A percentile compares a stretch with the other conserved stretches of the same genome.
phyloP scores from a whole-genome alignment of 2,113 vertebrate genomes.

The Catharus bicknelli region DNA sequence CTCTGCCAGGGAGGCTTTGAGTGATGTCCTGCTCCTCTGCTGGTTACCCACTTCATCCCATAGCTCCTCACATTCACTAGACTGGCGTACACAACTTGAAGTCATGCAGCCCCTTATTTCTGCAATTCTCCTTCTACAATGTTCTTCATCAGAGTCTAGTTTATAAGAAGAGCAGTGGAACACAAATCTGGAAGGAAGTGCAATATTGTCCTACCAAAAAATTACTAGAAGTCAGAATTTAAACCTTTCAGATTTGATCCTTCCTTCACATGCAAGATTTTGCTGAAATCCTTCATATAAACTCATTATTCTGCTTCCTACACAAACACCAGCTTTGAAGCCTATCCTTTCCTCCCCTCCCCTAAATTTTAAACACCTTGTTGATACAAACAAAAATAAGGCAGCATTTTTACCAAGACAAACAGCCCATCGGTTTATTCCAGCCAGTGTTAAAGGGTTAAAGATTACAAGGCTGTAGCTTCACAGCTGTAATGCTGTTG shows the following conservation, averaged over 20 bases:
- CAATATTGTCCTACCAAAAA: background rate
- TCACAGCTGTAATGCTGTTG: background rate
- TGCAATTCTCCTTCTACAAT: background rate
- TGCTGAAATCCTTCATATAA: background rate
- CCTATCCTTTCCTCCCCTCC: background rate
- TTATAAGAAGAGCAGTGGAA: background rate
- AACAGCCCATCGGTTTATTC: background rate
- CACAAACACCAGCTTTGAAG: background rate
- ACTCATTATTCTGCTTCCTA: background rate
- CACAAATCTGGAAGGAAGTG: background rate
- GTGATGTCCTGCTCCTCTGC: background rate
- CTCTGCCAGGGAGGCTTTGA: background rate
- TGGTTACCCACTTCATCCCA: background rate
- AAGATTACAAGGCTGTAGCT: background rate
- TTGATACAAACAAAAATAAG: background rate
- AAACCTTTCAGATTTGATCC: background rate
- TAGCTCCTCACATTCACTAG: background rate
- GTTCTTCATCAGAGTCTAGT: background rate
- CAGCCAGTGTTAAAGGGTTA: background rate
- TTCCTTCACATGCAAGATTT: background rate
- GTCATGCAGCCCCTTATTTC: background rate
- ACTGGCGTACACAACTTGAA: background rate
- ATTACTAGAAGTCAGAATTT: background rate
- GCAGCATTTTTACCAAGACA: background rate
- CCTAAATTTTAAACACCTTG: background rate